Evolutionary conservation across 2,113 vertebrate species (phyloP).

Genomic region (Phylloscopus whistleri): DNA sequence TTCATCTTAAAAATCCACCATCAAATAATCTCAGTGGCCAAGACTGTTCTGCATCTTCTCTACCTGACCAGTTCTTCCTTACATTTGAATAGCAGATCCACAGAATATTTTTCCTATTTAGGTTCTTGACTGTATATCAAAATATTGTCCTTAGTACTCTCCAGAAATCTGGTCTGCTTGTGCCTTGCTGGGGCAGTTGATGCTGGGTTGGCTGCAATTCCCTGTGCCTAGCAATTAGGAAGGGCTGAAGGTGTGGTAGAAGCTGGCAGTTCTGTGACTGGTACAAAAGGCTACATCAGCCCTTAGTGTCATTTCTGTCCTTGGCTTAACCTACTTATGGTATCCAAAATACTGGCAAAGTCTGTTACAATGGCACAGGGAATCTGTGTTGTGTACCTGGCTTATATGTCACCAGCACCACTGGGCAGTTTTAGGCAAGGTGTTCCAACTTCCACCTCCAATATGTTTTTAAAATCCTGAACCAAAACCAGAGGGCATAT

Average conservation of each 20-base stretch:
- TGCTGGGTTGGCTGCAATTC: background rate
- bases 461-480: background rate
- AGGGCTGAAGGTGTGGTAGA: background rate
- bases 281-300: background rate
- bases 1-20: background rate
- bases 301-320: background rate
- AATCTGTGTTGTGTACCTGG: background rate
- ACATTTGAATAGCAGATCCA: background rate
- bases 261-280: background rate
- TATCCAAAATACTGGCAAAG: background rate
- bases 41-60: background rate
- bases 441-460: background rate
- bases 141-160: background rate
- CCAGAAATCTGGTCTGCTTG: background rate
- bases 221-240: background rate
- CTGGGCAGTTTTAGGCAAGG: background rate
- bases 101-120: background rate
- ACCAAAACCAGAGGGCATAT: background rate
- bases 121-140: background rate
- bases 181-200: background rate
- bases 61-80: background rate
- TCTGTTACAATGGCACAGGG: background rate
- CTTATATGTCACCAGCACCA: background rate
- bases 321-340: background rate
- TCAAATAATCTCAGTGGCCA: background rate